Conservation (phyloP, 2,888 invertebrate species). For the Chironomus riparius region DNA sequence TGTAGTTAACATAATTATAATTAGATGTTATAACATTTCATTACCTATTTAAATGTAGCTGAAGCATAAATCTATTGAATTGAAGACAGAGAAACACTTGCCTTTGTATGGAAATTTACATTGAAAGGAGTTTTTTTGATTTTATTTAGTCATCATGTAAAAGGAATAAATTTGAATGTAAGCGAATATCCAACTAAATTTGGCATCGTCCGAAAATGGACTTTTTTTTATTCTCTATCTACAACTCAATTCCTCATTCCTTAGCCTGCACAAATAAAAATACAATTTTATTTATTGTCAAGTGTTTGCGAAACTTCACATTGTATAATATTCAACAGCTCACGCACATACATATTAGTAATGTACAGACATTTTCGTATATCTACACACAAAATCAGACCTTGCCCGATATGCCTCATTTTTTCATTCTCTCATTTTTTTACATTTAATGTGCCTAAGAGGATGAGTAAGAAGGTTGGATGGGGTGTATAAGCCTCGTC, state of each 20-base stretch:
- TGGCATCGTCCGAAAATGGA: neutral
- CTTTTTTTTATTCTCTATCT: neutral
- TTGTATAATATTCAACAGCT: neutral
- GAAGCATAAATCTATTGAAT: neutral
- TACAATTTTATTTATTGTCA: neutral
- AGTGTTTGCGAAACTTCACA: neutral
- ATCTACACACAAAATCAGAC: neutral
- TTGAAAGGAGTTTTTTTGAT: neutral
- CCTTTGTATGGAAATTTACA: neutral
- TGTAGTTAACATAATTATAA: slow-evolving; percentile 25
- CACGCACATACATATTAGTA: neutral
- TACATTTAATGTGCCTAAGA: neutral
- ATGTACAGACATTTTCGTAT: neutral
- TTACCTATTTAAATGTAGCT: neutral
- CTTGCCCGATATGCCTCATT: neutral
- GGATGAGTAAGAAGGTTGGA: neutral
- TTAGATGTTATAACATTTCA: slow-evolving; percentile 20
- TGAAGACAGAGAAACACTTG: neutral
- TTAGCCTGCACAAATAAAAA: too few species aligned
- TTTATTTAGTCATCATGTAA: too few species aligned
- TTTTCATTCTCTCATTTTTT: neutral
- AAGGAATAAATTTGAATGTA: neutral
- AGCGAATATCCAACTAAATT: neutral
- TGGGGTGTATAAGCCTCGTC: neutral
- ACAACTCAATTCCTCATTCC: neutral